Evolutionary conservation across 2,888 invertebrate species (phyloP), one percentile per base, ranked within the genome.

Genomic region (Melangyna quadrimaculata): DNA sequence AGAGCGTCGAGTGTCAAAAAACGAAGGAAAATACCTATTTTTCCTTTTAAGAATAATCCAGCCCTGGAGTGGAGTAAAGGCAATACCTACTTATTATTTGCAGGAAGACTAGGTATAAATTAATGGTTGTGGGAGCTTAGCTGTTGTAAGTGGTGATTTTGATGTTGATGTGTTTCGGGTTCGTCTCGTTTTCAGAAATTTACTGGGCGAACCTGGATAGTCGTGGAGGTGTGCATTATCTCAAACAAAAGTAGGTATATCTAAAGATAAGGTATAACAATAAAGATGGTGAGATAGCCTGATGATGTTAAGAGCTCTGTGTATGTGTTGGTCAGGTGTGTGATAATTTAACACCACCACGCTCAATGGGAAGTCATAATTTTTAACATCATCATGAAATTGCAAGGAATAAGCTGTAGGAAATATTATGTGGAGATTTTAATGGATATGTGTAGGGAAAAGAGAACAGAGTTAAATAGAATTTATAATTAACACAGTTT

Each of bases 301-400:
- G 14, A 12, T 43, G 14, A 12, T 78, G 53, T 59, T 71, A 67
- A 71, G 61, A 71, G 53, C 61, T 69, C 24, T 17, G 0, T 37
- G 59, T 61, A 53, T 45, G 71, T n/a, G 3, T 27, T 4, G 27
- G 27, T 27, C 72, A 80, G 80, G 72, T 80, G 84, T 75, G 57
- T 71, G 84, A 80, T 84, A 71, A 84, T 80, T 84, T 80, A 69
- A 53, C 84, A 80, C 71, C 84, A 80, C 71, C 22, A 51, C 1
- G 10, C 67, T 75, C 63, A 37, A 65, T 40, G 37, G 45, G 40
- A 67, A 53, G 48, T 75, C 71, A 80, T 84, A 51, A 84, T 77
- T 71, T 67, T 77, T 75, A 69, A 63, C 72, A 84, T 67, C 80
- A 35, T 75, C 71, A 72, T 84, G 67, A 84, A 67, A 77, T 65